These are phyloP conservation scores for Helicoverpa zea DNA, from an alignment of 1,140 invertebrate genomes.

Conservation along the genomic window DNA sequence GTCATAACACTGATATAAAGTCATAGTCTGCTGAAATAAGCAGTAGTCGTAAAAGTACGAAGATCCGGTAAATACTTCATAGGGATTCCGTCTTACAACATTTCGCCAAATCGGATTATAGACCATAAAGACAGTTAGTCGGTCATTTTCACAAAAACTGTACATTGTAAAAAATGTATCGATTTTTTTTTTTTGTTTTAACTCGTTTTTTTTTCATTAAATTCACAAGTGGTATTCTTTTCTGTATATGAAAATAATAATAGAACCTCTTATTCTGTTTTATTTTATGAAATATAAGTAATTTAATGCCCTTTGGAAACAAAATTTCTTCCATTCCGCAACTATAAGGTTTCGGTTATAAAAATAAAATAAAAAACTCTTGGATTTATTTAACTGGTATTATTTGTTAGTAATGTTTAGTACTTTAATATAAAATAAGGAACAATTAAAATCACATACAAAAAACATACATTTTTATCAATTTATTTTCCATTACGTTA, in stretches of 20 bases:
- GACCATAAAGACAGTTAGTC: not conserved
- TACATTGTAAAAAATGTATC: not conserved
- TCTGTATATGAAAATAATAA: slow-evolving; percentile 1
- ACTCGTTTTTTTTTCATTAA: not conserved
- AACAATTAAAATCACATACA: not conserved
- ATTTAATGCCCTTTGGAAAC: too few species aligned
- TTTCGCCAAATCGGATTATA: not conserved
- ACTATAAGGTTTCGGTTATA: slow-evolving; percentile 3
- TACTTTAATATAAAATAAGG: not conserved
- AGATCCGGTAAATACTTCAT: too few species aligned
- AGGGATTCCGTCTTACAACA: not conserved
- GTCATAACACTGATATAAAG: too few species aligned
- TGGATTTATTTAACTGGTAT: too few species aligned
- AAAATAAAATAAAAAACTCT: too few species aligned
- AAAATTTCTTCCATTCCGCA: slow-evolving; percentile 3
- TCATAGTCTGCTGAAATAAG: too few species aligned
- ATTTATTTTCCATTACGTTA: slow-evolving; percentile 4
- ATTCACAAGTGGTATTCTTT: slow-evolving; percentile 3
- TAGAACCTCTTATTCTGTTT: not conserved
- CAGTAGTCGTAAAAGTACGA: too few species aligned
- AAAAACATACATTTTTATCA: not conserved
- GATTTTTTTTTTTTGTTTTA: not conserved
- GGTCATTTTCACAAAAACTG: slow-evolving; percentile 3
- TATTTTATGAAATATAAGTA: too few species aligned
- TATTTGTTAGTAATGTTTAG: not conserved